Evolutionary conservation across 1,140 invertebrate genomes (phyloP).

Genomic region (Gryllus bimaculatus): DNA sequence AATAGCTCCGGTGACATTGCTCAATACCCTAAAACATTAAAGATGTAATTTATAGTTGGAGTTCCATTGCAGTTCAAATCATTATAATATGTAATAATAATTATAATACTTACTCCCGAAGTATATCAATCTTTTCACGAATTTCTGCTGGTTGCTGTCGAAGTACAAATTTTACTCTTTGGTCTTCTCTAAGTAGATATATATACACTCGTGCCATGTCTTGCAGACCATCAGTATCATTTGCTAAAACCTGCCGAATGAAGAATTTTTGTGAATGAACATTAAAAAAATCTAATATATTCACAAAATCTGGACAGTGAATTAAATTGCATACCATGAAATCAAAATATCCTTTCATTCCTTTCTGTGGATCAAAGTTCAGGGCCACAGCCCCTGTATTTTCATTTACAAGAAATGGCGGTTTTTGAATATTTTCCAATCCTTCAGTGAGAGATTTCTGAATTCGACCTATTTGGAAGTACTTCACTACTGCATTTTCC

Average conservation of each 20-base stretch:
- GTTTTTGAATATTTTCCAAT: slow-evolving; percentile 59
- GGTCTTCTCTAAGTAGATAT: slow-evolving; percentile 84
- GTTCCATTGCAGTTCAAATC: neutral
- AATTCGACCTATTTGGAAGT: slow-evolving; percentile 67
- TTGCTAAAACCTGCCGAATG: slow-evolving; percentile 57
- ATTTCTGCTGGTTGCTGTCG: slow-evolving; percentile 79
- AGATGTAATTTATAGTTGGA: slow-evolving; percentile 20
- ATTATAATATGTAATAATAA: neutral
- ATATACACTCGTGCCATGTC: slow-evolving; percentile 78
- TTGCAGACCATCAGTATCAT: slow-evolving; percentile 69
- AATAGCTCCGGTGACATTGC: slow-evolving; percentile 78
- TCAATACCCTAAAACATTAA: slow-evolving; percentile 48
- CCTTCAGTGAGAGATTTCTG: slow-evolving; percentile 78
- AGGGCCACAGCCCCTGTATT: slow-evolving; percentile 72
- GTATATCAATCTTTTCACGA: slow-evolving; percentile 62
- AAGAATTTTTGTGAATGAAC: slow-evolving; percentile 9
- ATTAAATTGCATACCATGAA: slow-evolving; percentile 52
- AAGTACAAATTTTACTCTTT: slow-evolving; percentile 85
- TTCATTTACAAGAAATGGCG: slow-evolving; percentile 73
- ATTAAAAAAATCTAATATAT: neutral
- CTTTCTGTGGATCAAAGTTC: slow-evolving; percentile 90
- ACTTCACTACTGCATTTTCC: slow-evolving; percentile 63
- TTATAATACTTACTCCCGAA: slow-evolving; percentile 57
- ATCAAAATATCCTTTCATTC: slow-evolving; percentile 95
- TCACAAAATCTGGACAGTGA: slow-evolving; percentile 45